These are phyloP conservation scores for Hippopotamus amphibius DNA, from an alignment of 2,113 vertebrate genomes.

Conservation along the genomic window DNA sequence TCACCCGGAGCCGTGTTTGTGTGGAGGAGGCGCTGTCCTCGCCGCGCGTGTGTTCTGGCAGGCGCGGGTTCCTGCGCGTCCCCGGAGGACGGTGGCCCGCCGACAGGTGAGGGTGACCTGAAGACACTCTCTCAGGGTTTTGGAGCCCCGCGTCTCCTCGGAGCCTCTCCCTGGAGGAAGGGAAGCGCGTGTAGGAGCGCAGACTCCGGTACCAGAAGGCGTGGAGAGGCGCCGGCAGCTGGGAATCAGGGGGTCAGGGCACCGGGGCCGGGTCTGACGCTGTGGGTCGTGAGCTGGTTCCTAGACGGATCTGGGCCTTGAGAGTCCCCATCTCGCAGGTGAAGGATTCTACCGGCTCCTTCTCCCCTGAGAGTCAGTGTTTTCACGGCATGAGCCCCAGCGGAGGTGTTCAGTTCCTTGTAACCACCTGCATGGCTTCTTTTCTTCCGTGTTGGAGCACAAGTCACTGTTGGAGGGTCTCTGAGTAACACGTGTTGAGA, in stretches of 20 bases:
- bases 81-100: rapidly evolving
- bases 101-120: background rate
- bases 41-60: rapidly evolving
- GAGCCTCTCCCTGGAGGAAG: too few species aligned
- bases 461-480: background rate
- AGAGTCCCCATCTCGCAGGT: too few species aligned
- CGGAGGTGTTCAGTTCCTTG: background rate
- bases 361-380: too few species aligned
- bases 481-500: rapidly evolving
- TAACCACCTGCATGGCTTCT: too few species aligned
- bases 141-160: too few species aligned
- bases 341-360: too few species aligned
- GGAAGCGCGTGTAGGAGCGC: rapidly evolving
- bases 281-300: background rate
- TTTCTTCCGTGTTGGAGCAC: rapidly evolving
- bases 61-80: background rate
- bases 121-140: background rate
- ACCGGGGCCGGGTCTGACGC: rapidly evolving
- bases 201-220: background rate
- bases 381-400: background rate
- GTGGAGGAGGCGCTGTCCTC: background rate
- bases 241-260: background rate
- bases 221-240: rapidly evolving
- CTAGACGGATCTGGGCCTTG: background rate
- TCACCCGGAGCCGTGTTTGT: background rate